Evolutionary conservation across 2,797 vertebrate genomes (phyloP).

Genomic region (Cottoperca gobio): DNA sequence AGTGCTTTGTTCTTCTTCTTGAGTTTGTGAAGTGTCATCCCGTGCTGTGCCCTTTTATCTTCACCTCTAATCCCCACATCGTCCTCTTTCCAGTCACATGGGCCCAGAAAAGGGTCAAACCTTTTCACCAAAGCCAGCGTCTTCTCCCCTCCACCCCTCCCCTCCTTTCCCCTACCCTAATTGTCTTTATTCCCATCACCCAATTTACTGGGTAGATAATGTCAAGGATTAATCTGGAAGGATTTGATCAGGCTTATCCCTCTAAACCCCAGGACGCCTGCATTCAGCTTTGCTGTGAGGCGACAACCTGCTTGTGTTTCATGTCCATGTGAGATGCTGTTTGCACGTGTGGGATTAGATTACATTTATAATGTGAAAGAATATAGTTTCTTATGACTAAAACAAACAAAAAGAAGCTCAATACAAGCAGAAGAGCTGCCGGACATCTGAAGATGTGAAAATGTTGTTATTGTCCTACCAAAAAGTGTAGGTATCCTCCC

Average conservation of each 20-base stretch:
- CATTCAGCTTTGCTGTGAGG: slow-evolving; percentile 31
- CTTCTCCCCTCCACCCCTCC: not conserved
- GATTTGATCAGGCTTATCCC: slow-evolving; percentile 67
- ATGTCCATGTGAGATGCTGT: slow-evolving; percentile 57
- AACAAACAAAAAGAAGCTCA: not conserved
- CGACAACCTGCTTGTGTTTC: slow-evolving; percentile 25
- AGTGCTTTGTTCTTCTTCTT: slow-evolving; percentile 21
- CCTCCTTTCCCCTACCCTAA: not conserved
- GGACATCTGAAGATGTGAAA: not conserved
- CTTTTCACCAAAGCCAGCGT: slow-evolving; percentile 24
- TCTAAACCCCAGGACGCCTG: slow-evolving; percentile 57
- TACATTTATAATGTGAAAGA: not conserved
- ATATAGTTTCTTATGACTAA: not conserved
- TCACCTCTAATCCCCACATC: slow-evolving; percentile 67
- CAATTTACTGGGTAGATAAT: not conserved
- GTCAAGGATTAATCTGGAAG: slow-evolving; percentile 70
- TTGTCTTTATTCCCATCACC: not conserved
- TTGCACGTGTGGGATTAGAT: slow-evolving; percentile 6
- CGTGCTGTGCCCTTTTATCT: slow-evolving; percentile 68
- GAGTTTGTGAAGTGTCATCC: slow-evolving; percentile 19
- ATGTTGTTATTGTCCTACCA: not conserved
- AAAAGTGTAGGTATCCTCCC: not conserved
- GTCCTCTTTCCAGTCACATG: slow-evolving; percentile 74
- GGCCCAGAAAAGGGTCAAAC: slow-evolving; percentile 54
- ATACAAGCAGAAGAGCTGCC: not conserved